Evolutionary conservation across 1,140 invertebrate genomes (phyloP).

Genomic region (Holotrichia oblita): DNA sequence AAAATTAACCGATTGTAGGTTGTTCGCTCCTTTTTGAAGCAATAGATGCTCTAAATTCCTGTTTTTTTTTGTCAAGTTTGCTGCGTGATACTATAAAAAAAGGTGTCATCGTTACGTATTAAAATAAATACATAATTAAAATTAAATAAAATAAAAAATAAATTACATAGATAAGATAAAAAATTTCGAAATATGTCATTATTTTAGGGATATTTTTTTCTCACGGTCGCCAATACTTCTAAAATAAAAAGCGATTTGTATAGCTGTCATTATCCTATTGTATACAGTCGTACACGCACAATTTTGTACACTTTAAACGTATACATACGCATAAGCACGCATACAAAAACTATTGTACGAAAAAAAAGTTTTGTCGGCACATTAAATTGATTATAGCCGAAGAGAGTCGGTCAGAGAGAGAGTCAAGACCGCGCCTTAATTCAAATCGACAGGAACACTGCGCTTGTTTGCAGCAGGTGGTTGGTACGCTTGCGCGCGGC

Average conservation of each 20-base stretch:
- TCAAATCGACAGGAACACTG: slow-evolving; percentile 29
- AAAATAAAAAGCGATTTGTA: background rate
- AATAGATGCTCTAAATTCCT: too few species aligned
- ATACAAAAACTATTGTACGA: background rate
- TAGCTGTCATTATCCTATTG: background rate
- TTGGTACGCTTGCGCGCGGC: slow-evolving; percentile 50
- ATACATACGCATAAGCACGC: background rate
- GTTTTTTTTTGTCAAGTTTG: too few species aligned
- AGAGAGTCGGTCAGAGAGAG: background rate
- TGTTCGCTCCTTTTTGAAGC: too few species aligned
- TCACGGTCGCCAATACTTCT: background rate
- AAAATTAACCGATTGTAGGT: too few species aligned
- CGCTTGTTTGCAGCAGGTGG: slow-evolving; percentile 45
- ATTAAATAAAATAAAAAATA: too few species aligned
- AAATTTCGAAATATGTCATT: too few species aligned
- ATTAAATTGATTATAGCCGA: background rate
- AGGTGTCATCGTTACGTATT: too few species aligned
- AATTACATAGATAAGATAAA: too few species aligned
- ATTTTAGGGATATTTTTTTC: too few species aligned
- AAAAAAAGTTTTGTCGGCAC: background rate
- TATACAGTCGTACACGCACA: background rate
- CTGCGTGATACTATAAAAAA: too few species aligned
- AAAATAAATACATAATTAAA: too few species aligned
- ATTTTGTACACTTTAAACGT: background rate
- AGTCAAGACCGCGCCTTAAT: slow-evolving; percentile 35